These are phyloP conservation scores for Megamerina dolium DNA, from an alignment of 2,888 invertebrate genomes.

Conservation along the genomic window DNA sequence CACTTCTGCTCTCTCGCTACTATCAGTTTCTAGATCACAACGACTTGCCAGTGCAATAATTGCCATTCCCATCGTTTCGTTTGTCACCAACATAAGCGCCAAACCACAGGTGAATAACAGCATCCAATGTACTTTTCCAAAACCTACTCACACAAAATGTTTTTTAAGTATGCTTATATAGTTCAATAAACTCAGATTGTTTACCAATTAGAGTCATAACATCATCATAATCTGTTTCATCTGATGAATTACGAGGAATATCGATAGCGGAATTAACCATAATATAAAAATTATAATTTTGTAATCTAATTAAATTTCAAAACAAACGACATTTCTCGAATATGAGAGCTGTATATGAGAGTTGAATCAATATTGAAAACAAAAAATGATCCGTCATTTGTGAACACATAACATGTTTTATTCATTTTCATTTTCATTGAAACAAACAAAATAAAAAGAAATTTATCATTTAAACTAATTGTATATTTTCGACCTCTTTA, in stretches of 20 bases:
- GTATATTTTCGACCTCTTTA: constrained; percentile 64
- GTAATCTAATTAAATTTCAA: too few species aligned
- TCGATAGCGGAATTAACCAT: too few species aligned
- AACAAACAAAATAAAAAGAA: too few species aligned
- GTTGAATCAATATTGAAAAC: too few species aligned
- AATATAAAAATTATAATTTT: too few species aligned
- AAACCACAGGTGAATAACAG: constrained; percentile 25
- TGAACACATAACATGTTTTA: too few species aligned
- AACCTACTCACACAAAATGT: constrained; percentile 18
- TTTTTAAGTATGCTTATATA: not conserved
- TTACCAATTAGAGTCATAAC: constrained; percentile 7
- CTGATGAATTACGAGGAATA: too few species aligned
- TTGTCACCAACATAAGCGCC: constrained; percentile 26
- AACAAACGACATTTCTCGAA: too few species aligned
- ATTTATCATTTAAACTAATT: constrained; percentile 40
- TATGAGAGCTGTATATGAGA: too few species aligned
- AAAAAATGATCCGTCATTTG: too few species aligned
- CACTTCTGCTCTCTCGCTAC: constrained; percentile 18
- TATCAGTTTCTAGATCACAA: constrained; percentile 26
- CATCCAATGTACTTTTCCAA: constrained; percentile 24
- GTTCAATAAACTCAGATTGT: not conserved
- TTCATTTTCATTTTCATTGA: too few species aligned
- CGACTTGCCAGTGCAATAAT: constrained; percentile 23
- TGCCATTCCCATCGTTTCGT: constrained; percentile 32
- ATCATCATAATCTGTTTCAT: not conserved